These are phyloP conservation scores for Leucophora obtusa DNA, from an alignment of 2,888 invertebrate species.

Conservation along the genomic window DNA sequence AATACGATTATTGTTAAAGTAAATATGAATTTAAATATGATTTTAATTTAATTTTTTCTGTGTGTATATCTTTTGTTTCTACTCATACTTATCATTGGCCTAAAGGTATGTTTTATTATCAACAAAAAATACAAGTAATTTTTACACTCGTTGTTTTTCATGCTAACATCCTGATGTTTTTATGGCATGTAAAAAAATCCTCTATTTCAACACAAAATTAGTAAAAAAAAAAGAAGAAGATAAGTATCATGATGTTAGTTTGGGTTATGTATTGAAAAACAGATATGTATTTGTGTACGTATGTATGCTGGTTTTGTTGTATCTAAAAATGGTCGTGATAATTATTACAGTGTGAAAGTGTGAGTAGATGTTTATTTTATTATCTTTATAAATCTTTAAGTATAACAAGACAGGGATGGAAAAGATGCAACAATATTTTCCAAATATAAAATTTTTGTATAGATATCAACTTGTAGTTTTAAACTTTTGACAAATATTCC, in stretches of 20 bases:
- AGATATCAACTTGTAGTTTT: too few relatives aligned
- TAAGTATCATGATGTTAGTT: background rate
- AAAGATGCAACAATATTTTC: too few relatives aligned
- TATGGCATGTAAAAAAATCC: background rate
- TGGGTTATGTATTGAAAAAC: too few relatives aligned
- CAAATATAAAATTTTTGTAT: too few relatives aligned
- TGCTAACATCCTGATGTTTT: background rate
- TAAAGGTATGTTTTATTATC: background rate
- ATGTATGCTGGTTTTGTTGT: background rate
- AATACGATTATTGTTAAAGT: too few relatives aligned
- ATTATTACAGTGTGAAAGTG: background rate
- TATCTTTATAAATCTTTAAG: conserved; percentile 31
- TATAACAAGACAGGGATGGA: background rate
- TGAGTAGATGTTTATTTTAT: too few relatives aligned
- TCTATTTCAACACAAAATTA: background rate
- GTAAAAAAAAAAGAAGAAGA: background rate
- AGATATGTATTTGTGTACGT: too few relatives aligned
- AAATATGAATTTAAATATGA: too few relatives aligned
- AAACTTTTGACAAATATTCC: too few relatives aligned
- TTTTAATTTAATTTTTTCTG: too few relatives aligned
- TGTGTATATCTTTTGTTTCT: background rate
- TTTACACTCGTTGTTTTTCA: background rate
- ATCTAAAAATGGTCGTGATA: background rate
- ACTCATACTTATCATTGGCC: background rate
- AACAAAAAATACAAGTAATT: background rate